Evolutionary conservation across 2,113 vertebrate species (phyloP).

Genomic region (Misgurnus mizolepis): DNA sequence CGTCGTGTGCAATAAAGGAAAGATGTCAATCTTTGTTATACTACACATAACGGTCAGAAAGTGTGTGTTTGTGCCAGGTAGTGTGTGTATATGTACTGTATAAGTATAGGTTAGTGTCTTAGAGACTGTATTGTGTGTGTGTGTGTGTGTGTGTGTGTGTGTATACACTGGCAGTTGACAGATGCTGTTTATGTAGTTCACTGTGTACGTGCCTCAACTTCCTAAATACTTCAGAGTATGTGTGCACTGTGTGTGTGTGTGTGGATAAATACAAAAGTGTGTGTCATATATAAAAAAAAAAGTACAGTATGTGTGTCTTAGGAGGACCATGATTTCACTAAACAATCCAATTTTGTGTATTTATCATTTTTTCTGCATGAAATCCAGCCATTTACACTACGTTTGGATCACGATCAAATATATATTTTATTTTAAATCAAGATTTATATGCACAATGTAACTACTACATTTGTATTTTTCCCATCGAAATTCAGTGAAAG

Average conservation of each 20-base stretch:
- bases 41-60: background rate
- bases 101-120: background rate
- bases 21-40: background rate
- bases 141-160: background rate
- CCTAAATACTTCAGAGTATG: background rate
- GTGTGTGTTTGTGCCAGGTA: background rate
- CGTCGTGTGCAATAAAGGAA: background rate
- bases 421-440: background rate
- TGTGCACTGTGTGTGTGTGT: background rate
- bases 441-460: background rate
- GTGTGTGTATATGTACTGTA: background rate
- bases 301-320: no score
- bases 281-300: no score
- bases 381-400: background rate
- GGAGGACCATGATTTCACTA: background rate
- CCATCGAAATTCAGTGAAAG: background rate
- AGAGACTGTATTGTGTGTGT: background rate
- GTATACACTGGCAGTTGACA: background rate
- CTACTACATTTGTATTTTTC: no score
- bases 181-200: conserved; percentile 15
- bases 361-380: background rate
- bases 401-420: no score
- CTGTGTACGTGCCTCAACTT: conserved; percentile 10
- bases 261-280: background rate
- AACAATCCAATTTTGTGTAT: background rate